These are phyloP conservation scores for Epinephelus moara DNA, from an alignment of 2,113 vertebrate species.

Conservation along the genomic window DNA sequence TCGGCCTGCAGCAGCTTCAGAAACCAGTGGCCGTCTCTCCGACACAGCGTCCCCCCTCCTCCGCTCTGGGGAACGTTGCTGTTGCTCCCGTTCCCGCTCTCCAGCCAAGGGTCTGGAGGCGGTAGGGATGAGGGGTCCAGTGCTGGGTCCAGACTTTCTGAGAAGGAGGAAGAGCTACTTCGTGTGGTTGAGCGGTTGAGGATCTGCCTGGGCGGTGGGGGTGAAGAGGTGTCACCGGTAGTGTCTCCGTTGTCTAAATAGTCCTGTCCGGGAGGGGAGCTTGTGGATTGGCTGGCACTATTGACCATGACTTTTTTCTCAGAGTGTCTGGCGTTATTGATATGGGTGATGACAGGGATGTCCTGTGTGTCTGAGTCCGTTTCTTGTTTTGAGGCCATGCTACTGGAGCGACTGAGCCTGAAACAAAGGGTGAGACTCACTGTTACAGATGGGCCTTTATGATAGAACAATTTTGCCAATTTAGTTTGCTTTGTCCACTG, in stretches of 20 bases:
- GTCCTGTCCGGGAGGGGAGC: constrained; percentile 84
- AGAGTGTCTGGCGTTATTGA: constrained; percentile 87
- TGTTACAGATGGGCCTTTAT: not conserved
- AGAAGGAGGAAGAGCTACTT: constrained; percentile 95
- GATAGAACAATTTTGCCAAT: not conserved
- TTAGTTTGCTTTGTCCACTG: not conserved
- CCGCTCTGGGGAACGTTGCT: constrained; percentile 78
- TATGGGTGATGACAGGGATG: constrained; percentile 86
- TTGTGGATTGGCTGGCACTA: constrained; percentile 87
- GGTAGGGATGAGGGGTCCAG: constrained; percentile 96
- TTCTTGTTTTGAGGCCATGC: constrained; percentile 96
- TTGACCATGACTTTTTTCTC: constrained; percentile 89
- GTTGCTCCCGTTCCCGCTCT: constrained; percentile 87
- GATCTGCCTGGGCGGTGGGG: constrained; percentile 86
- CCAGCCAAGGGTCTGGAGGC: constrained; percentile 97
- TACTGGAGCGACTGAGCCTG: constrained; percentile 93
- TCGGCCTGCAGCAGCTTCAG: constrained; percentile 98
- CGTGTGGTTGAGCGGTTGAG: constrained; percentile 95
- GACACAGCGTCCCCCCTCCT: constrained; percentile 86
- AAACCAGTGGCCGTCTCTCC: constrained; percentile 97
- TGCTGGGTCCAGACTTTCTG: constrained; percentile 94
- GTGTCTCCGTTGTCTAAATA: constrained; percentile 88
- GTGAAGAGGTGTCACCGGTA: constrained; percentile 77
- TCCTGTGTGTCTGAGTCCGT: constrained; percentile 95
- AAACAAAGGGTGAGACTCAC: constrained; percentile 50